phyloP scores from a whole-genome alignment of 2,797 vertebrate genomes.

The Acipenser oxyrinchus region DNA sequence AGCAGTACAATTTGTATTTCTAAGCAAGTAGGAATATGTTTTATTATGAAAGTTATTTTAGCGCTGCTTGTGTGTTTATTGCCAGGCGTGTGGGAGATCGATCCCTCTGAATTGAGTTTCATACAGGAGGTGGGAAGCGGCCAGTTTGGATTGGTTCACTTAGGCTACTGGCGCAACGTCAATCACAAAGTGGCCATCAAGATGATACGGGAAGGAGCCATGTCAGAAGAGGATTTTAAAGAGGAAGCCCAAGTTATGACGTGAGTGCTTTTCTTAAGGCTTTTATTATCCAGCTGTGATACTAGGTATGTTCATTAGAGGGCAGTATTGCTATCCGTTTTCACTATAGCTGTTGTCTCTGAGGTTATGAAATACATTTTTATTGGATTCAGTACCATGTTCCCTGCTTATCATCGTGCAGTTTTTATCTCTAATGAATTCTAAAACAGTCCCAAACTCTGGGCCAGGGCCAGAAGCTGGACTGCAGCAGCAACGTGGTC shows the following conservation, averaged over 20 bases:
- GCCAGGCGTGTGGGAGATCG: constrained; percentile 79
- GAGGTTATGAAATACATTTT: background rate
- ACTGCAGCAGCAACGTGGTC: too few species aligned
- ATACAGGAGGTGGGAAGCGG: constrained; percentile 83
- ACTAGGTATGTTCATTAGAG: too few species aligned
- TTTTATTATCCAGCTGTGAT: too few species aligned
- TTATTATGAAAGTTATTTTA: too few species aligned
- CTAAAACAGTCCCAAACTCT: too few species aligned
- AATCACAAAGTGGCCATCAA: constrained; percentile 84
- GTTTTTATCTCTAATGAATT: too few species aligned
- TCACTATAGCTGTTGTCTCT: background rate
- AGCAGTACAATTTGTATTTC: too few species aligned
- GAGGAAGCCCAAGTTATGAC: constrained; percentile 90
- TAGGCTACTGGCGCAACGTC: constrained; percentile 65
- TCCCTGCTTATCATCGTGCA: too few species aligned
- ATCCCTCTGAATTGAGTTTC: constrained; percentile 68
- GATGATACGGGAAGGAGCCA: constrained; percentile 78
- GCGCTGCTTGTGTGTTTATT: background rate
- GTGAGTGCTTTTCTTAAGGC: constrained; percentile 52
- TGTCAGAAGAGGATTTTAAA: constrained; percentile 92
- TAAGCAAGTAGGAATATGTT: too few species aligned
- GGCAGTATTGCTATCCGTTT: too few species aligned
- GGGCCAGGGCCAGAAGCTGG: too few species aligned
- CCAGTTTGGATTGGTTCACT: constrained; percentile 85
- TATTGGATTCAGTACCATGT: too few species aligned